phyloP scores from a whole-genome alignment of 1,140 invertebrate species.

The Homarus americanus region DNA sequence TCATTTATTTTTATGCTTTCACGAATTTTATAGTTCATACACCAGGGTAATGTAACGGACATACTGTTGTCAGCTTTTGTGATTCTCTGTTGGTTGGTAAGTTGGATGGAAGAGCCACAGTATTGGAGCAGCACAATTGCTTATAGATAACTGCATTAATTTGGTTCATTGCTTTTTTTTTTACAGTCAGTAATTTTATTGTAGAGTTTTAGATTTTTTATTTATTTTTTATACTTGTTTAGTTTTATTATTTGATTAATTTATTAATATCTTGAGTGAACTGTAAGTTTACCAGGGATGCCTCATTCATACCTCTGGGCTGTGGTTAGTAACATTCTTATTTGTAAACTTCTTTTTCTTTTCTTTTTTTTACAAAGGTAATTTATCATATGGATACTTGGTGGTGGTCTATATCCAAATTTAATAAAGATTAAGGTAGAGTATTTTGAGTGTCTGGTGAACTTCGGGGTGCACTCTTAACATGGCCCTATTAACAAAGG shows the following conservation, averaged over 20 bases:
- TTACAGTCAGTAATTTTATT: not conserved
- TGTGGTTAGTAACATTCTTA: not conserved
- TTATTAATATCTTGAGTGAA: not conserved
- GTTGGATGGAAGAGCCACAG: not conserved
- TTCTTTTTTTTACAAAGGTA: not conserved
- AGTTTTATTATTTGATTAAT: not conserved
- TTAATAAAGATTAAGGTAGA: not conserved
- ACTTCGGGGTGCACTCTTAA: not conserved
- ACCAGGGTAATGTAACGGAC: too few species aligned
- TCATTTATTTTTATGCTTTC: too few species aligned
- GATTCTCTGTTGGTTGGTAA: not conserved
- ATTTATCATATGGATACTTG: not conserved
- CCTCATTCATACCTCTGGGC: not conserved
- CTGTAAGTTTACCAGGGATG: not conserved
- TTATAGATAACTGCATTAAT: not conserved
- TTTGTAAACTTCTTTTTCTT: not conserved
- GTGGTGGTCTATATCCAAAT: not conserved
- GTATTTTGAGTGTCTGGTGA: not conserved
- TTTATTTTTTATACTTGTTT: not conserved
- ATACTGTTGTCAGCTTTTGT: not conserved
- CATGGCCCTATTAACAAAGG: conserved; percentile 16
- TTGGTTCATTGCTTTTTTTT: not conserved
- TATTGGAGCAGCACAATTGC: not conserved
- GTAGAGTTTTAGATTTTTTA: not conserved
- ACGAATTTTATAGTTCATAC: too few species aligned